These are phyloP conservation scores for Dasyurus viverrinus DNA, from an alignment of 2,113 vertebrate genomes.

Conservation along the genomic window DNA sequence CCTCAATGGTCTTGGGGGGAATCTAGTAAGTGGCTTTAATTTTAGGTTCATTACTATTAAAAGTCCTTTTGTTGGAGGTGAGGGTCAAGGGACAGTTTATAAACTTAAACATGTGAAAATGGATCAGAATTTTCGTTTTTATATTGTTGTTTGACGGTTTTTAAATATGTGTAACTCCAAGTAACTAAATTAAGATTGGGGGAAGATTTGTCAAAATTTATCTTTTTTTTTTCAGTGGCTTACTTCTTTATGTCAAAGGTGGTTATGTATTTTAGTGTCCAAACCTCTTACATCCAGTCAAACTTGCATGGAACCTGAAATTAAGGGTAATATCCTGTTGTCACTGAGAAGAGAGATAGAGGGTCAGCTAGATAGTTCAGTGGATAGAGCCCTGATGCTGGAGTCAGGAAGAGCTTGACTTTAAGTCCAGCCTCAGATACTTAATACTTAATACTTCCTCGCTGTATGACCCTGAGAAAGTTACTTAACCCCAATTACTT, in stretches of 20 bases:
- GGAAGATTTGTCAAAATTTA: neutral
- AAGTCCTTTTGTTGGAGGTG: neutral
- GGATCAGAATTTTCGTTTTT: neutral
- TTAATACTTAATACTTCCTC: too few relatives aligned
- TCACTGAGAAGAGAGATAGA: neutral
- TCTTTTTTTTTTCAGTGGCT: neutral
- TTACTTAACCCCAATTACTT: too few relatives aligned
- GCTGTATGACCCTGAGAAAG: too few relatives aligned
- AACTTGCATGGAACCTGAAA: neutral
- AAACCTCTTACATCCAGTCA: neutral
- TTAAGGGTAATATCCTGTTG: neutral
- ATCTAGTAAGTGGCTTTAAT: neutral
- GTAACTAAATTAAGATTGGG: neutral
- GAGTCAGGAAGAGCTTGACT: too few relatives aligned
- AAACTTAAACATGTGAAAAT: neutral
- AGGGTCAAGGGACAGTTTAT: neutral
- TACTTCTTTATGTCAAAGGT: neutral
- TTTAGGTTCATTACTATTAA: neutral
- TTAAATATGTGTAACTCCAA: neutral
- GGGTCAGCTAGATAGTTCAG: too few relatives aligned
- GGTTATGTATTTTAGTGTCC: neutral
- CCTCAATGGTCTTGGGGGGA: accelerated
- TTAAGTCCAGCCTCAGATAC: too few relatives aligned
- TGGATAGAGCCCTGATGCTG: too few relatives aligned
- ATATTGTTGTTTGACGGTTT: neutral